phyloP scores from a whole-genome alignment of 1,140 invertebrate genomes.

The Drosophila seguyi region DNA sequence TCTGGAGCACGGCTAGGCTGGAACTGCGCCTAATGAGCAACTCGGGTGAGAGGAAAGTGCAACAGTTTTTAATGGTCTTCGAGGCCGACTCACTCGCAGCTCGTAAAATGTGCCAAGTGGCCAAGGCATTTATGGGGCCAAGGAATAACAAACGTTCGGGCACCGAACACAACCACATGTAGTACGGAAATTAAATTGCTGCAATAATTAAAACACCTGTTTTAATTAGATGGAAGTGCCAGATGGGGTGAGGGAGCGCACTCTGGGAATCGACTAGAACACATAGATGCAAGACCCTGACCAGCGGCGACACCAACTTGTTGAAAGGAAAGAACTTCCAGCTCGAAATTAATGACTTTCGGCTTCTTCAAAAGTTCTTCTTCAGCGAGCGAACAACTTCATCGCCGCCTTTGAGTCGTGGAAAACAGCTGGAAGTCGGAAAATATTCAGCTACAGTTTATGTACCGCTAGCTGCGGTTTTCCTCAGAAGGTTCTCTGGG shows the following conservation, averaged over 20 bases:
- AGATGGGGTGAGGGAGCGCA: conserved; percentile 13
- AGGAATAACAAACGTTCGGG: conserved; percentile 19
- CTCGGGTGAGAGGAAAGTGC: conserved; percentile 62
- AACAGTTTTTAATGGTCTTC: conserved; percentile 74
- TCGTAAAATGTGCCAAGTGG: conserved; percentile 80
- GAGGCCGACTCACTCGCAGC: conserved; percentile 33
- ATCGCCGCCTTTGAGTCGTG: conserved; percentile 34
- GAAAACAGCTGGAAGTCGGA: conserved; percentile 60
- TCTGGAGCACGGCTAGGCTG: conserved; percentile 62
- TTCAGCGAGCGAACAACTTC: conserved; percentile 53
- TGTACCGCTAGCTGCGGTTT: conserved; percentile 60
- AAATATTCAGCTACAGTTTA: conserved; percentile 34
- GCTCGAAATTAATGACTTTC: conserved; percentile 67
- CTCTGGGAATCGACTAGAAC: conserved; percentile 24
- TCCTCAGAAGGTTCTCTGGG: conserved; percentile 15
- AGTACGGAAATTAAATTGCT: conserved; percentile 71
- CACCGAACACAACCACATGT: conserved; percentile 1
- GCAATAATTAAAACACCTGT: conserved; percentile 83
- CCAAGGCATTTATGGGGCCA: conserved; percentile 52
- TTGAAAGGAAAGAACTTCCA: conserved; percentile 61
- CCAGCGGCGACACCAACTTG: conserved; percentile 52
- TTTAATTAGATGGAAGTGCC: conserved; percentile 79
- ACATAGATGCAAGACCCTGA: conserved; percentile 33
- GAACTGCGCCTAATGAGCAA: conserved; percentile 68
- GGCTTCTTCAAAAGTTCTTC: conserved; percentile 68